Base-by-base conservation (phyloP, 2,888 invertebrate genomes). In the Tinea semifulvella region DNA sequence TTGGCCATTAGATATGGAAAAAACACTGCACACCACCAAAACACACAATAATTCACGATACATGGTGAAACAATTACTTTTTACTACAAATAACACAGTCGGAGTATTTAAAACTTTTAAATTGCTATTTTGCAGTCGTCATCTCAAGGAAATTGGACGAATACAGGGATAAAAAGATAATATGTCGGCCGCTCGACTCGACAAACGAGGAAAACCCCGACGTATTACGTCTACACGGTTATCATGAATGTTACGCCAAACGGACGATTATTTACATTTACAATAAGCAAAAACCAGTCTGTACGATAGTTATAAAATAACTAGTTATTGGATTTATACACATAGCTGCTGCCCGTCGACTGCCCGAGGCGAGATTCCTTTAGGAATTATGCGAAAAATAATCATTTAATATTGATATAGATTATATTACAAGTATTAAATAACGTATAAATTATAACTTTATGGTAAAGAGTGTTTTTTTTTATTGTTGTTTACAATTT, bases 221-320 rank as follows among this genome's bases (percentile, higher is more conserved):
- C 18, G 7, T 36, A 18, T 36, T 18, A 36, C 16, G 18, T 18
- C 36, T 14, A 36, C 36, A 17, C 36, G 18, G 36, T 36, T 36
- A 18, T 36, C 36, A 36, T 18, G 36, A 18, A 14, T 36, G 36
- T 36, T 18, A 14, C 18, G 18, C 17, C 18, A 36, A 36, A 36
- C 36, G 3, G 18, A 36, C 18, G 35, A 16, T 18, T 3, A 36
- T 36, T 36, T 36, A 36, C 36, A 14, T 36, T 18, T 16, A 14
- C 35, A 36, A 17, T 36, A 36, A 36, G 36, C 36, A 36, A 36
- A 36, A 36, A 36, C 36, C 36, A 36, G 36, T 36, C 3, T n/a
- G 18, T 6, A 18, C 31, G 6, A 31, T 13, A 31, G 31, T 31
- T 31, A 31, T 31, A 31, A 31, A 31, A 31, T 31, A 31, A 13